phyloP scores from a whole-genome alignment of 2,113 vertebrate species.

The Nothoprocta pentlandii region DNA sequence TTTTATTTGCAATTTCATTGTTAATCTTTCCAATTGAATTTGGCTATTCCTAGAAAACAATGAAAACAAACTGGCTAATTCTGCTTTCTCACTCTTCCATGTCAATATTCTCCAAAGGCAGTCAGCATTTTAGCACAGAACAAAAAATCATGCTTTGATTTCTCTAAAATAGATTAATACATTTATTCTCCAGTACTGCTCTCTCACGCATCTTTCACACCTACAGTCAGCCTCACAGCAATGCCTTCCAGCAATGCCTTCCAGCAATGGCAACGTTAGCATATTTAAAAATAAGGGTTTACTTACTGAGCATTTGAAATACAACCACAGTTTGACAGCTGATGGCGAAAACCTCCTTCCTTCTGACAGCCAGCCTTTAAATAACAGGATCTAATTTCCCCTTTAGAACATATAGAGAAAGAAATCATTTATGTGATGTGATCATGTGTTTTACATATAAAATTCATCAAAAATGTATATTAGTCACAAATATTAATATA shows the following conservation, averaged over 20 bases:
- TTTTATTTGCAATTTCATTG: background rate
- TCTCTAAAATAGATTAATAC: background rate
- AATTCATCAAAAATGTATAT: background rate
- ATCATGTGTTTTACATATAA: background rate
- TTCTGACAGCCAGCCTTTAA: conserved; percentile 80
- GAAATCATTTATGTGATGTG: background rate
- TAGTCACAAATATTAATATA: background rate
- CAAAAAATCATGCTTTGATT: background rate
- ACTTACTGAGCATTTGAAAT: conserved; percentile 78
- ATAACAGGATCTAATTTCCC: conserved; percentile 81
- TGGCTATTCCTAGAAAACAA: background rate
- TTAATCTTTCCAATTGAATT: background rate
- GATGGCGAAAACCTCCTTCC: conserved; percentile 72
- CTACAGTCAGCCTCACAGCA: background rate
- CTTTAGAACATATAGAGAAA: conserved; percentile 55
- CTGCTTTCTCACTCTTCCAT: background rate
- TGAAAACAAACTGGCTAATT: background rate
- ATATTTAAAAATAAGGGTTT: background rate
- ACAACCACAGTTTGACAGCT: conserved; percentile 61
- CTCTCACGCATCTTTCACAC: background rate
- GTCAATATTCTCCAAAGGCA: background rate
- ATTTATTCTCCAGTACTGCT: background rate
- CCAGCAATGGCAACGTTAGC: background rate
- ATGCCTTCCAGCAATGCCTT: background rate
- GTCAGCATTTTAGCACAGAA: background rate